Evolutionary conservation across 2,113 vertebrate species (phyloP).

Genomic region (Spea bombifrons): DNA sequence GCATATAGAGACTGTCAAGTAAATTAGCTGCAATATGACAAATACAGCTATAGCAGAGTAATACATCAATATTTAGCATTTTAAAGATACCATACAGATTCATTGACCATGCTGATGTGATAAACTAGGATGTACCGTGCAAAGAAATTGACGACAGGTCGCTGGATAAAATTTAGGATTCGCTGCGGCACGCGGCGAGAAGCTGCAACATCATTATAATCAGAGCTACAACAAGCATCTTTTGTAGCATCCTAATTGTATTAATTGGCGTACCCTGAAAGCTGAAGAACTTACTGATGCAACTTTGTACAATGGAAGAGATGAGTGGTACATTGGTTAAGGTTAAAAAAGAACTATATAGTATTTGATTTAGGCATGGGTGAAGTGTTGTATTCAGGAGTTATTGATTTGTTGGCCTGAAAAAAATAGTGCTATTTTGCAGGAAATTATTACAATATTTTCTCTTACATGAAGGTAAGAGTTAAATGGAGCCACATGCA

Average conservation of each 20-base stretch:
- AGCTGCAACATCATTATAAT: not conserved
- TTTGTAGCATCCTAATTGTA: not conserved
- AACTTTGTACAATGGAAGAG: not conserved
- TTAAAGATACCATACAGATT: conserved; percentile 39
- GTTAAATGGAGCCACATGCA: too few species aligned
- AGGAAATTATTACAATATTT: too few species aligned
- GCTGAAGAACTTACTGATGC: not conserved
- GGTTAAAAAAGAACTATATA: too few species aligned
- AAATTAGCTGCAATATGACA: conserved; percentile 38
- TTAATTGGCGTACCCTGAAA: not conserved
- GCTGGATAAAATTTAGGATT: conserved; percentile 7
- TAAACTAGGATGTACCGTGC: conserved; percentile 13
- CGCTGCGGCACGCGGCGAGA: not conserved
- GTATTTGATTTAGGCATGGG: too few species aligned
- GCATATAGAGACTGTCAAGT: conserved; percentile 47
- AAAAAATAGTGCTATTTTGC: too few species aligned
- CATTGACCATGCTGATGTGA: conserved; percentile 33
- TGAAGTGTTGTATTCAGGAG: too few species aligned
- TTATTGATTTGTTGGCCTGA: too few species aligned
- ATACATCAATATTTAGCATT: conserved; percentile 44
- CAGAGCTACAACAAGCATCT: too few species aligned
- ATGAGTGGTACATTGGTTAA: too few species aligned
- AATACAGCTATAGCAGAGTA: conserved; percentile 39
- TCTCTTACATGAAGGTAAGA: too few species aligned
- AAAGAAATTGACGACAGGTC: conserved; percentile 16